Conservation (phyloP, 92 coral and sea anemone genomes). For the Montipora capitata region DNA sequence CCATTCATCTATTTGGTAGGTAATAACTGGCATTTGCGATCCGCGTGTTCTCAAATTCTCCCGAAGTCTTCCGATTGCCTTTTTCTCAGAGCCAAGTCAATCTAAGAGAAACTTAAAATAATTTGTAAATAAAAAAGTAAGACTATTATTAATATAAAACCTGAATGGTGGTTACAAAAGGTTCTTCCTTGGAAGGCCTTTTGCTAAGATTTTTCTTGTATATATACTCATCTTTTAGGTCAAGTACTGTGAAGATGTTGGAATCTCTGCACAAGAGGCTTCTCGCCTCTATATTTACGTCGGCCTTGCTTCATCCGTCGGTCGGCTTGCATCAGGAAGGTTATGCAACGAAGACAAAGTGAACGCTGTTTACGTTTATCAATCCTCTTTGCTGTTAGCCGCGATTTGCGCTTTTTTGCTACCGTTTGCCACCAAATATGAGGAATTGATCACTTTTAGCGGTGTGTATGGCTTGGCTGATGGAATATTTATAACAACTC, state of each 20-base stretch:
- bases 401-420: slow-evolving; percentile 18
- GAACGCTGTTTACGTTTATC: slow-evolving; percentile 18
- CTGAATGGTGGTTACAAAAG: too few relatives aligned
- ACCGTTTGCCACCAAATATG: slow-evolving; percentile 20
- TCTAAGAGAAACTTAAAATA: too few relatives aligned
- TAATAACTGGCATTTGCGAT: background rate
- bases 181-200: background rate
- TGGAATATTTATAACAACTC: slow-evolving; percentile 57
- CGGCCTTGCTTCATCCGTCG: slow-evolving; percentile 74
- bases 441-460: slow-evolving; percentile 48
- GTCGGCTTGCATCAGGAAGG: slow-evolving; percentile 62
- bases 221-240: slow-evolving; percentile 35
- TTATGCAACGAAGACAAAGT: slow-evolving; percentile 67
- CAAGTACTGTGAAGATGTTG: slow-evolving; percentile 73
- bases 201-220: background rate
- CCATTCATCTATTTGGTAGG: slow-evolving; percentile 26
- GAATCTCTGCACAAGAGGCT: slow-evolving; percentile 64
- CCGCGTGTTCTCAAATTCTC: background rate
- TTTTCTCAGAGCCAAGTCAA: too few relatives aligned
- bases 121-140: too few relatives aligned
- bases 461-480: slow-evolving; percentile 59
- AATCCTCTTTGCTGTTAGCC: slow-evolving; percentile 36
- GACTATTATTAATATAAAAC: too few relatives aligned
- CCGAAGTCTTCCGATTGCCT: background rate
- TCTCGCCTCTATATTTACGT: slow-evolving; percentile 74